These are phyloP conservation scores for Clupea harengus DNA, from an alignment of 2,113 vertebrate genomes.

Conservation along the genomic window DNA sequence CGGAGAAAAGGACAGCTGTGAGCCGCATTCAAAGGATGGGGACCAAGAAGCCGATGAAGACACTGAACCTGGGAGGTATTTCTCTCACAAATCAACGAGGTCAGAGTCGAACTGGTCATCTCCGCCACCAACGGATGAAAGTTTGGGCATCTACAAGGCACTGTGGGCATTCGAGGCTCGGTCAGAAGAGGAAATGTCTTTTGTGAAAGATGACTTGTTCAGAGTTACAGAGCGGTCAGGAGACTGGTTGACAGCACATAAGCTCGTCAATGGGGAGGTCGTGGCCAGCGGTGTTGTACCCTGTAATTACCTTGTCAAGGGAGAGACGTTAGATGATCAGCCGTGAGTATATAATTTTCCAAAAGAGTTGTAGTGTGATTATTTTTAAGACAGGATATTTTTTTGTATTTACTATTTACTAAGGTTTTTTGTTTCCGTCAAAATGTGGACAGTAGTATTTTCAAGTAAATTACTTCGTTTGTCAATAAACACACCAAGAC, in stretches of 20 bases:
- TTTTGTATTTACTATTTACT: too few species aligned
- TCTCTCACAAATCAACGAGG: neutral
- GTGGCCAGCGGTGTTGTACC: constrained; percentile 44
- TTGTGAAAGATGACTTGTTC: constrained; percentile 58
- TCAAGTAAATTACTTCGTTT: too few species aligned
- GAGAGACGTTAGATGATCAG: constrained; percentile 53
- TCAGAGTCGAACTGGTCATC: neutral
- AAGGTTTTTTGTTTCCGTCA: too few species aligned
- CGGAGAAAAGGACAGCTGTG: neutral
- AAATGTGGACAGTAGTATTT: too few species aligned
- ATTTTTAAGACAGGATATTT: neutral
- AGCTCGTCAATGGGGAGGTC: constrained; percentile 38
- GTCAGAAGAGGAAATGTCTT: constrained; percentile 56
- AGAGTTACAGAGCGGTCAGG: constrained; percentile 49
- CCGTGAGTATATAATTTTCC: constrained; percentile 51
- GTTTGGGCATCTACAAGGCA: constrained; percentile 45
- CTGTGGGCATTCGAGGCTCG: constrained; percentile 63
- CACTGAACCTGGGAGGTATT: neutral
- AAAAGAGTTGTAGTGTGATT: neutral
- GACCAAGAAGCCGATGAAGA: neutral
- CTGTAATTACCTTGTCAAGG: constrained; percentile 48
- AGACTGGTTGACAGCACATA: constrained; percentile 62
- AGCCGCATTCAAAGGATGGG: neutral
- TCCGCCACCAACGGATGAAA: neutral
- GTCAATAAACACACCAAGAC: too few species aligned